These are phyloP conservation scores for Myotis yumanensis DNA, from an alignment of 2,113 vertebrate genomes.

Conservation along the genomic window DNA sequence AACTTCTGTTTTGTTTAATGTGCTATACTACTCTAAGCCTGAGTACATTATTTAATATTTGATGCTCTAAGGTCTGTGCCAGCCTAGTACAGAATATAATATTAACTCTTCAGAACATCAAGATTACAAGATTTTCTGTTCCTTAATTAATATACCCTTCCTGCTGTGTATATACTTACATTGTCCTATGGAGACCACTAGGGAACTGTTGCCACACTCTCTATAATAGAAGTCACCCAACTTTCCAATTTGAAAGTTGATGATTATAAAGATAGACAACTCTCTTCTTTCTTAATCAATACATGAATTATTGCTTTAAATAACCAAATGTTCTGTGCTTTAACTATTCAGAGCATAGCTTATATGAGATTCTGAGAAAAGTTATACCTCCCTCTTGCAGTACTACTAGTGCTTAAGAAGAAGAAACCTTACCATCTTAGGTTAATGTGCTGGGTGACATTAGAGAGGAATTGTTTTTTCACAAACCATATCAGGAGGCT, in stretches of 20 bases:
- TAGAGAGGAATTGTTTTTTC: fast-evolving
- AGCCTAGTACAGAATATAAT: neutral
- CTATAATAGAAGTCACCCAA: neutral
- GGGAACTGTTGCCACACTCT: neutral
- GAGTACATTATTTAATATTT: neutral
- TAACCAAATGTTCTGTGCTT: neutral
- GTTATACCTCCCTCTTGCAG: neutral
- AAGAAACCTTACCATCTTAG: neutral
- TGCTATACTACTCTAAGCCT: too few species aligned
- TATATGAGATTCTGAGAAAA: neutral
- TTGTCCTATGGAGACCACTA: neutral
- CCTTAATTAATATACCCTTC: neutral
- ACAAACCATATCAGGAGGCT: neutral
- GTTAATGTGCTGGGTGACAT: neutral
- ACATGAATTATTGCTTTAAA: neutral
- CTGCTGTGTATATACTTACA: neutral
- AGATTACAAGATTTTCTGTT: neutral
- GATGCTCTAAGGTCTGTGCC: neutral
- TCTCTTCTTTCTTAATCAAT: neutral
- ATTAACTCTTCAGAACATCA: neutral
- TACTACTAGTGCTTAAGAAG: neutral
- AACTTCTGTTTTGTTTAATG: neutral
- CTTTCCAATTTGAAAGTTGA: neutral
- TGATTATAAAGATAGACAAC: neutral
- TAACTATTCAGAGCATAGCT: constrained; percentile 6